These are phyloP conservation scores for Bimastos eiseni DNA, from an alignment of 2,888 invertebrate species.

Conservation along the genomic window DNA sequence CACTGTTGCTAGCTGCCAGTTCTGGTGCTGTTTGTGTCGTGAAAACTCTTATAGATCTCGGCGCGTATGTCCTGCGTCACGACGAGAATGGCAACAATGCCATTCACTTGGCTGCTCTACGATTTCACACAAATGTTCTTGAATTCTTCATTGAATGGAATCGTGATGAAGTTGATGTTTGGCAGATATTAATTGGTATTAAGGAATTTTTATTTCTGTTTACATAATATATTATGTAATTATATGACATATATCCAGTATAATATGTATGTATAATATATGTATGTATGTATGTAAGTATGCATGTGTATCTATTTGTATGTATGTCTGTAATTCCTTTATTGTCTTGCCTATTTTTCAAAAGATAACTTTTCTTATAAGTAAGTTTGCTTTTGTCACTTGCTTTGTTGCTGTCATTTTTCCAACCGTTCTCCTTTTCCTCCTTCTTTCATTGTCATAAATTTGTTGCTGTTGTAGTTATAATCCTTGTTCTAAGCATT, in stretches of 20 bases:
- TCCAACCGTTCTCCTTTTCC: too few relatives aligned
- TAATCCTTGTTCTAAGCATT: not conserved
- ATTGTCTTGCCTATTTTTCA: too few relatives aligned
- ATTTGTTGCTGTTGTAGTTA: too few relatives aligned
- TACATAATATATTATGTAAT: not conserved
- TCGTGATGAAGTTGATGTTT: conserved; percentile 56
- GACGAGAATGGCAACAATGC: conserved; percentile 57
- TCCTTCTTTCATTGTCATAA: too few relatives aligned
- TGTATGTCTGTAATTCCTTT: too few relatives aligned
- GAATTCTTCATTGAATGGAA: conserved; percentile 60
- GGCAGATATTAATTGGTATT: conserved; percentile 59
- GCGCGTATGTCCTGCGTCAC: conserved; percentile 52
- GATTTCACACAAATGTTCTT: conserved; percentile 60
- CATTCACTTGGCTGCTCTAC: conserved; percentile 58
- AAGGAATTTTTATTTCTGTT: not conserved
- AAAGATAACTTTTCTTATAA: too few relatives aligned
- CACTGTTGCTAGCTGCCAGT: conserved; percentile 59
- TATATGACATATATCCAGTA: too few relatives aligned
- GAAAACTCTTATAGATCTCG: conserved; percentile 55
- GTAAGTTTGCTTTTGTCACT: not conserved
- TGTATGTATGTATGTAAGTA: too few relatives aligned
- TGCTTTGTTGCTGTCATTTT: not conserved
- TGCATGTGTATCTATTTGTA: too few relatives aligned
- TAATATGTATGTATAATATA: too few relatives aligned
- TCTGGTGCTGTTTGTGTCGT: conserved; percentile 59